Conservation (phyloP, 2,113 vertebrate genomes). For the Galemys pyrenaicus region DNA sequence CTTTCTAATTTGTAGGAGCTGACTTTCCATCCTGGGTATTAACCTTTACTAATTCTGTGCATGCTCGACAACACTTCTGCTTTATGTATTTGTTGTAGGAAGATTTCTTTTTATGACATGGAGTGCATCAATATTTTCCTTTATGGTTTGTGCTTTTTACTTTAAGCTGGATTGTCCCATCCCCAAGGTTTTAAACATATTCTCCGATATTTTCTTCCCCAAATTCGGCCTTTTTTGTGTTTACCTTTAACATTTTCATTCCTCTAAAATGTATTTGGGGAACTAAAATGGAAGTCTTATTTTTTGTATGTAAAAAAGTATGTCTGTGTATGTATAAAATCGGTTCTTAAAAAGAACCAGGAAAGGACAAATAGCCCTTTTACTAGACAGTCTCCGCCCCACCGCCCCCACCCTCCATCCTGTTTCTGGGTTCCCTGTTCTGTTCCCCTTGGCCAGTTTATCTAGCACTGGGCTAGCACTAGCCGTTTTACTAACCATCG, state of each 20-base stretch:
- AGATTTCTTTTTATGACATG: not conserved
- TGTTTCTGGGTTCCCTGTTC: not conserved
- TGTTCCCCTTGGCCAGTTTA: accelerated
- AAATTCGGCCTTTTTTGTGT: no score
- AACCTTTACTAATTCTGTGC: not conserved
- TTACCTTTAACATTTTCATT: not conserved
- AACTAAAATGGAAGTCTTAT: not conserved
- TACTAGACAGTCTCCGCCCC: not conserved
- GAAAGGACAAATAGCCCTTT: not conserved
- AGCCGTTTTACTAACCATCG: not conserved
- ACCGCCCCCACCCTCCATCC: accelerated
- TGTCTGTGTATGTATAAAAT: not conserved
- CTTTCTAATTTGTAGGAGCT: not conserved
- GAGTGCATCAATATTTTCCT: slow-evolving; percentile 22
- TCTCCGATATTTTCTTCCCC: not conserved
- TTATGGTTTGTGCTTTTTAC: not conserved
- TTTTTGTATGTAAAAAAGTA: not conserved
- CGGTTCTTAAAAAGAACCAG: not conserved
- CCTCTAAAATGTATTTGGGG: not conserved
- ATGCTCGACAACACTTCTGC: not conserved
- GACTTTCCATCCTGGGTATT: not conserved
- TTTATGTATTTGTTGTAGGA: not conserved
- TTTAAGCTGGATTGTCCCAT: not conserved
- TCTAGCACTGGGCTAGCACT: not conserved
- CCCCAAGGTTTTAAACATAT: not conserved